Evolutionary conservation across 64 coral and sea anemone species (phyloP), one percentile per base, ranked within the genome.

Genomic region (Montipora cactus): DNA sequence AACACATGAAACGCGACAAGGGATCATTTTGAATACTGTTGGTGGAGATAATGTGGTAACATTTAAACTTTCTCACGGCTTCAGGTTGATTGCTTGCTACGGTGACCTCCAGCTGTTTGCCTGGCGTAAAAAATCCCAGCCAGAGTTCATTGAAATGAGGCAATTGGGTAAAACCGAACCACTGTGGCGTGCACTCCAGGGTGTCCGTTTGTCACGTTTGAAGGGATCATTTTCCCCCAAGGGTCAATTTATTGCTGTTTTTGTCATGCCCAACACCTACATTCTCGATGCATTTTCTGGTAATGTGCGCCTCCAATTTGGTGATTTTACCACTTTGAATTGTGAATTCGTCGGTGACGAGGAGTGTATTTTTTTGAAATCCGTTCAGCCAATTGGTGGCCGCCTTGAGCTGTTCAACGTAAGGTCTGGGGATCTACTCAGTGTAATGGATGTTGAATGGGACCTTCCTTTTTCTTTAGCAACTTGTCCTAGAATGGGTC

Each of bases 291-390:
- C 22, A 16, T 0, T 46, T 8, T 81, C 79, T 14, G 51, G 51
- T 61, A 44, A 81, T 10, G 19, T 8, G 23, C 22, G 22, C 37
- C 11, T 13, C 7, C 9, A 3, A 16, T 66, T 83, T 46, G 59
- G 28, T 64, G n/a, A 20, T 59, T 4, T 2, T 7, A 3, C 6
- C 2, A 20, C 23, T 11, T 28, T 1, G 12, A 2, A 59, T 25
- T 81, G 18, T 61, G 59, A 81, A 25, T 81, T 81, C 28, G 1
- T 81, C 19, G 59, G 21, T 52, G 53, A 81, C 23, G 53, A 81
- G 55, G 51, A 59, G 48, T 81, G 49, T 59, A 20, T 81, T 13
- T 4, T 81, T 8, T 2, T 13, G 20, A 58, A 3, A 6, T 3
- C 0, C 5, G 5, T 25, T 9, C 0, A 0, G 2, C 13, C 13